phyloP scores from a whole-genome alignment of 2,113 vertebrate genomes.

The Geococcyx californianus region DNA sequence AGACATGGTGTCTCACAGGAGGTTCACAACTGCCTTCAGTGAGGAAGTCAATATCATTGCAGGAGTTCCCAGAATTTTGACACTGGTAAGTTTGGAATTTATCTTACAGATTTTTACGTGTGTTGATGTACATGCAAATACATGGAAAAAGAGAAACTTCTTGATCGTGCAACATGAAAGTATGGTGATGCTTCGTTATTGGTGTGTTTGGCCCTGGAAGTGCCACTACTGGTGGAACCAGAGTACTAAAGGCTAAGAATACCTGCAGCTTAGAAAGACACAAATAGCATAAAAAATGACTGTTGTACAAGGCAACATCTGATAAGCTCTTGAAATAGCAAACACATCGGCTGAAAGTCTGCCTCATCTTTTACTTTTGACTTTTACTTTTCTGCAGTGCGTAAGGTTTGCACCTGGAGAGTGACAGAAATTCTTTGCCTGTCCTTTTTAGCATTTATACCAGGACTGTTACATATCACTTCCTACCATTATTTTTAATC shows the following conservation, averaged over 20 bases:
- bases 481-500: not conserved
- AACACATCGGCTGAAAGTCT: not conserved
- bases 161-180: not conserved
- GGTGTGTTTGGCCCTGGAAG: not conserved
- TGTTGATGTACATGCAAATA: not conserved
- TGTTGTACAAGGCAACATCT: not conserved
- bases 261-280: not conserved
- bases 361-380: not conserved
- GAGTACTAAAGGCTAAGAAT: not conserved
- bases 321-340: not conserved
- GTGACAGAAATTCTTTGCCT: not conserved
- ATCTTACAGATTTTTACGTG: not conserved
- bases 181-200: not conserved
- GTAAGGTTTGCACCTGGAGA: not conserved
- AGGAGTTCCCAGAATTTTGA: constrained; percentile 78
- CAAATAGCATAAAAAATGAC: not conserved
- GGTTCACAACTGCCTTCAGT: constrained; percentile 75
- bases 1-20: constrained; percentile 78
- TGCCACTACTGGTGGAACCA: not conserved
- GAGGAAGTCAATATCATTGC: constrained; percentile 75
- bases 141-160: not conserved
- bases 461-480: not conserved
- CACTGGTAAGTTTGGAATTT: constrained; percentile 62
- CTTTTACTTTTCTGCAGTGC: not conserved
- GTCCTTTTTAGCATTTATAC: not conserved